Base-by-base conservation (phyloP, 30 jellyfish, hydroid and myxozoan genomes). In the Chironex yamaguchii region DNA sequence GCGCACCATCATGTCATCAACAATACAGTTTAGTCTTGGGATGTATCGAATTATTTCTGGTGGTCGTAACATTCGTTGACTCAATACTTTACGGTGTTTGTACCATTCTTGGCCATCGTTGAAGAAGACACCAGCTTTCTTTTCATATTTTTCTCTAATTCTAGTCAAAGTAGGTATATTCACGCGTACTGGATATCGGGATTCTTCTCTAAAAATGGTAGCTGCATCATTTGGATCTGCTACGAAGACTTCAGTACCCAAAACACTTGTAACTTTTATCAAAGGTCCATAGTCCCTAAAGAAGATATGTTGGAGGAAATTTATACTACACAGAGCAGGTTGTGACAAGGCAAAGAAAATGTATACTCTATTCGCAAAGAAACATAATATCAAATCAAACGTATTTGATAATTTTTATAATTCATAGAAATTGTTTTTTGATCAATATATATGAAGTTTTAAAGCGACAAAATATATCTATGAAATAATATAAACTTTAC, bases 81-180 rank as follows among this genome's bases (percentile, higher is more conserved):
- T 23, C 82, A 88, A 27, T n/a, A 70, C 28, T 23, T 21, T 52
- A 29, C 71, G 69, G 71, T 58, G 89, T 69, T 79, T 88, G 11
- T 69, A 74, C 96, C 96, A 88, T 30, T 77, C 62, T 33, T 62
- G 81, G 4, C 92, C 97, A 51, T 89, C 80, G 52, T 69, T 58
- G 36, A 89, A 89, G 76, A 89, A 89, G 12, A 89, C 81, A 31
- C 97, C 97, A 0, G 97, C 92, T 29, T 79, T 90, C 51, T 89
- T 89, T 4, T 48, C 30, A 4, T 74, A 25, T 17, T 78, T 30
- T 2, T 27, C 20, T 67, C 76, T 62, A 36, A 86, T 67, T 4
- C 48, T 77, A 28, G 74, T 86, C 17, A 86, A 32, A 3, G 51
- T 1, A 11, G 85, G 86, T 4, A 22, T 34, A 1, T 30, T 9